A percentile compares a stretch with the other conserved stretches of the same genome.
These are phyloP conservation scores for Bergia puertoricense DNA, from an alignment of 92 coral and sea anemone genomes.

Conservation along the genomic window DNA sequence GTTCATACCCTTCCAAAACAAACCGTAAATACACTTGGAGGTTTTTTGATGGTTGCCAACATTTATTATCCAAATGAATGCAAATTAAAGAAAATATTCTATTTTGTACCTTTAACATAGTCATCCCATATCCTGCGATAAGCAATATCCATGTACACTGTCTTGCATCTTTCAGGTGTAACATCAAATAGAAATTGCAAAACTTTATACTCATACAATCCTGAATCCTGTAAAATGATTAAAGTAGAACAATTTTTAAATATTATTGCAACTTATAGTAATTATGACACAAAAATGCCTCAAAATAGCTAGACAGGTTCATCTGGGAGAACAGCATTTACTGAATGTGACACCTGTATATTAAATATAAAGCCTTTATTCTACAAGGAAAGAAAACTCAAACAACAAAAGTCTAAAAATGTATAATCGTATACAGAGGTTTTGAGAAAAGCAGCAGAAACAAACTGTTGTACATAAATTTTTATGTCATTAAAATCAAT, in stretches of 20 bases:
- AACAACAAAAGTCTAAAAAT: too few species aligned
- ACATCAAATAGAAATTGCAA: conserved; percentile 78
- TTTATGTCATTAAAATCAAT: too few species aligned
- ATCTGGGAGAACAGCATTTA: neutral
- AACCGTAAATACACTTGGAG: too few species aligned
- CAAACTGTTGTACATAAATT: too few species aligned
- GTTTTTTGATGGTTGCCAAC: neutral
- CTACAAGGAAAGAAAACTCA: too few species aligned
- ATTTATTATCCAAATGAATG: neutral
- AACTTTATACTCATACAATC: conserved; percentile 90
- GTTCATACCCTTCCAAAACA: too few species aligned
- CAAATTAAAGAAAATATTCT: neutral
- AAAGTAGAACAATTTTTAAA: neutral
- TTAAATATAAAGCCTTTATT: too few species aligned
- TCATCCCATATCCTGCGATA: conserved; percentile 92
- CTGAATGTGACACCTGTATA: too few species aligned
- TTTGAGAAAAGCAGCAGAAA: too few species aligned
- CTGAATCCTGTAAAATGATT: conserved; percentile 66
- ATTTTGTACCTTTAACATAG: conserved; percentile 80
- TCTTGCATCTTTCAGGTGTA: conserved; percentile 76
- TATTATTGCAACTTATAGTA: neutral
- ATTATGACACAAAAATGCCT: neutral
- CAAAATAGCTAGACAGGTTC: too few species aligned
- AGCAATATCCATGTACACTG: conserved; percentile 88
- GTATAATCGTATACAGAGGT: too few species aligned